Evolutionary conservation across 1,140 invertebrate species (phyloP).

Genomic region (Adoxophyes honmai): DNA sequence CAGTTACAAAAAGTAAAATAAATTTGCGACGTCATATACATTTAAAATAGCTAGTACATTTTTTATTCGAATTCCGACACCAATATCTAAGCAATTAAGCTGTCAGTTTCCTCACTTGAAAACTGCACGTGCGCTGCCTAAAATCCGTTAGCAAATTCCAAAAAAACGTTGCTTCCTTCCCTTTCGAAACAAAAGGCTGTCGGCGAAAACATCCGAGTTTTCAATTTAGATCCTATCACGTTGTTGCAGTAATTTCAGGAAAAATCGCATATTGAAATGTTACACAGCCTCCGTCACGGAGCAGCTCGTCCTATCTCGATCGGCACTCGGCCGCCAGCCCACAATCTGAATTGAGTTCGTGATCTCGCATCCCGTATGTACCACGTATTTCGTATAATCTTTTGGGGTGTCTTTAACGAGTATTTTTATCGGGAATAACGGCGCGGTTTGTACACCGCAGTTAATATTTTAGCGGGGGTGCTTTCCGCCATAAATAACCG

Average conservation of each 20-base stretch:
- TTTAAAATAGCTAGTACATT: background rate
- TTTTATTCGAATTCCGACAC: background rate
- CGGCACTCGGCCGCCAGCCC: constrained; percentile 22
- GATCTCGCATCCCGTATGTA: constrained; percentile 38
- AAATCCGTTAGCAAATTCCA: background rate
- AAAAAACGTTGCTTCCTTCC: background rate
- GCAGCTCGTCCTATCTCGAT: constrained; percentile 34
- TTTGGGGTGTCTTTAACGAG: background rate
- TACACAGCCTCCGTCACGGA: constrained; percentile 16
- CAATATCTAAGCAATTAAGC: background rate
- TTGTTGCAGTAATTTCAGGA: constrained; percentile 4
- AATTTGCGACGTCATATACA: too few species aligned
- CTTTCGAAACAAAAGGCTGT: background rate
- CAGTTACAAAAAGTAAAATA: too few species aligned
- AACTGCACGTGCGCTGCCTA: background rate
- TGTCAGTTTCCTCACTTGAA: background rate
- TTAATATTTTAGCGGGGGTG: background rate
- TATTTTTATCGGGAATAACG: background rate
- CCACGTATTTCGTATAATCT: constrained; percentile 4
- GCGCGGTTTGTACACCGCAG: background rate
- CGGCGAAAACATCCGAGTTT: constrained; percentile 6
- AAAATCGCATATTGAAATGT: constrained; percentile 19
- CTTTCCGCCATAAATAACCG: background rate
- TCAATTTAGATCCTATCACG: constrained; percentile 13
- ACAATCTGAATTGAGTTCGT: constrained; percentile 44